These are phyloP conservation scores for Brachionus sp. DNA, from an alignment of 1,140 invertebrate species.

Conservation along the genomic window DNA sequence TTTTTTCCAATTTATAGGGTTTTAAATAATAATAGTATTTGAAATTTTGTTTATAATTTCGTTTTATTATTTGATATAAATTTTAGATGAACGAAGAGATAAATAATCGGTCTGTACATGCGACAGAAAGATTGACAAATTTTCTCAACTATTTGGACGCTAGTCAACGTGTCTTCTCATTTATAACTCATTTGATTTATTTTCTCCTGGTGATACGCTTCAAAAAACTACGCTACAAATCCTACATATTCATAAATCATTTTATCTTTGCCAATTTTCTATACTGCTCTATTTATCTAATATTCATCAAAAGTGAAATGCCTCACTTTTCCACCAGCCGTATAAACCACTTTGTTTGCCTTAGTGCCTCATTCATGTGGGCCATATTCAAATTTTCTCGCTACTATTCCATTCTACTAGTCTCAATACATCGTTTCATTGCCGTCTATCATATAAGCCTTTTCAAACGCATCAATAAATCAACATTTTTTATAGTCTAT, in stretches of 20 bases:
- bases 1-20: too few species aligned
- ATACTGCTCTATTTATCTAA: background rate
- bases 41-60: too few species aligned
- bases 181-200: constrained; percentile 1
- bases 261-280: constrained; percentile 33
- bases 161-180: constrained; percentile 7
- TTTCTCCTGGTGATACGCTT: background rate
- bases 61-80: background rate
- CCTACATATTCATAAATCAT: constrained; percentile 33
- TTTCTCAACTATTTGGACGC: background rate
- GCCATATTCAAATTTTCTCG: constrained; percentile 11
- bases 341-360: background rate
- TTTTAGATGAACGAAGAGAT: background rate
- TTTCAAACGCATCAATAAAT: constrained; percentile 11
- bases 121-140: background rate
- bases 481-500: background rate
- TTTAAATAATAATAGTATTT: too few species aligned
- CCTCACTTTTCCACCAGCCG: background rate
- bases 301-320: constrained; percentile 6
- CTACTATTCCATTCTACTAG: constrained; percentile 1
- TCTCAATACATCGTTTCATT: constrained; percentile 9
- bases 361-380: background rate
- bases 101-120: background rate
- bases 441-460: constrained; percentile 9
- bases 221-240: constrained; percentile 20